These are phyloP conservation scores for Ochotona curzoniae DNA, from an alignment of 2,113 vertebrate genomes.

Conservation along the genomic window DNA sequence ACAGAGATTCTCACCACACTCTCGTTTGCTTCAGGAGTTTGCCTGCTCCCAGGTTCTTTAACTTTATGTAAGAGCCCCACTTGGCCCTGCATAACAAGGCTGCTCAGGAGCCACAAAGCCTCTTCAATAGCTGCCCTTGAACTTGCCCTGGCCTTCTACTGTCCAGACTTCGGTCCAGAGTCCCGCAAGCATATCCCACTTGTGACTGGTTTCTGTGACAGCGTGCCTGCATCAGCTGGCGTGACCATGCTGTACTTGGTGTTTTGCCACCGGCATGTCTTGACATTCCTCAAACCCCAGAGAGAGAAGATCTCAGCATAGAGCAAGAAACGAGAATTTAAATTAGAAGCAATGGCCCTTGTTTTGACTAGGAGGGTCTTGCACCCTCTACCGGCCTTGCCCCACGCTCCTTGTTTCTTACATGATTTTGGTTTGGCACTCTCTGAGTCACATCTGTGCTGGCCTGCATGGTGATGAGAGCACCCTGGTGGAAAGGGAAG, in stretches of 20 bases:
- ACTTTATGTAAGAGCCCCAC: constrained; percentile 52
- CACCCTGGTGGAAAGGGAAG: constrained; percentile 71
- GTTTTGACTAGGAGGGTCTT: constrained; percentile 79
- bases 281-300: constrained; percentile 88
- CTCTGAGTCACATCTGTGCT: constrained; percentile 59
- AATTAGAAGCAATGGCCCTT: constrained; percentile 85
- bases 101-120: constrained; percentile 39
- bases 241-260: constrained; percentile 82
- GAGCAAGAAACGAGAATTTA: constrained; percentile 87
- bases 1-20: not conserved
- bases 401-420: constrained; percentile 53
- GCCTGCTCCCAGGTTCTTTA: constrained; percentile 59
- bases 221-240: constrained; percentile 79
- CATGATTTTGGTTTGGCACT: constrained; percentile 73
- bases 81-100: not conserved
- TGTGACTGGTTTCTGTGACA: constrained; percentile 85
- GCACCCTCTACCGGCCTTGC: constrained; percentile 1
- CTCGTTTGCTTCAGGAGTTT: constrained; percentile 57
- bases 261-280: constrained; percentile 84
- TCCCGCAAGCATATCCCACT: constrained; percentile 79
- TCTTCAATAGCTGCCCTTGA: constrained; percentile 56
- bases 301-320: constrained; percentile 88
- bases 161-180: constrained; percentile 79
- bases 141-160: constrained; percentile 67
- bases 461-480: constrained; percentile 50